These are phyloP conservation scores for Cossypha dichroa DNA, from an alignment of 2,797 vertebrate species.

Conservation along the genomic window DNA sequence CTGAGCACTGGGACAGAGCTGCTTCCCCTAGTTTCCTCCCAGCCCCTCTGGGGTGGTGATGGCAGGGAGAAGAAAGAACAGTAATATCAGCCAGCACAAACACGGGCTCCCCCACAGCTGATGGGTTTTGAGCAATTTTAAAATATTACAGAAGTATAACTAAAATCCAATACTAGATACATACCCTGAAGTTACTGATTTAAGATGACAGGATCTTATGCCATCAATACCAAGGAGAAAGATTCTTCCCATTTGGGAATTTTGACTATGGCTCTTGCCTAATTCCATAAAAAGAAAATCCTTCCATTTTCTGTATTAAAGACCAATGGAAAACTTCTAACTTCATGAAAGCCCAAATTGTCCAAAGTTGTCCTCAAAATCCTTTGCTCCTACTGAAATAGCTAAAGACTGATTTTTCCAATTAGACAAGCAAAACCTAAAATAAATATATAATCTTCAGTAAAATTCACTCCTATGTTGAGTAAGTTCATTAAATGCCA, in stretches of 20 bases:
- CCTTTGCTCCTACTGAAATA: background rate
- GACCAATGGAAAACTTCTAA: background rate
- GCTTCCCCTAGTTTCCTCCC: too few species aligned
- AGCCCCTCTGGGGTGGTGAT: fast-evolving
- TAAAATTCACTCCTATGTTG: background rate
- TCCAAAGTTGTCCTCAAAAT: background rate
- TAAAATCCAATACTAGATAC: background rate
- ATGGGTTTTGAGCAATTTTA: background rate
- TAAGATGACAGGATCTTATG: background rate
- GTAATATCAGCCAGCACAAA: background rate
- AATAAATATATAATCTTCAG: background rate
- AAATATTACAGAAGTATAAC: background rate
- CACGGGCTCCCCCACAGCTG: background rate
- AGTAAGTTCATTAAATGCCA: background rate
- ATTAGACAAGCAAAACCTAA: background rate
- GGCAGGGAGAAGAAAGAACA: background rate
- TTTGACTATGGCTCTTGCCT: background rate
- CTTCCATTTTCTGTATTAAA: background rate
- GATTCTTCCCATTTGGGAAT: background rate
- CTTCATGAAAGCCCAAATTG: background rate
- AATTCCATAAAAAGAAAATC: background rate
- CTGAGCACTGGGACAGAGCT: background rate
- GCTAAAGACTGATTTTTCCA: background rate
- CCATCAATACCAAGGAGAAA: background rate
- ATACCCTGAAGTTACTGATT: background rate